These are phyloP conservation scores for Esox niger DNA, from an alignment of 2,113 vertebrate species.

Conservation along the genomic window DNA sequence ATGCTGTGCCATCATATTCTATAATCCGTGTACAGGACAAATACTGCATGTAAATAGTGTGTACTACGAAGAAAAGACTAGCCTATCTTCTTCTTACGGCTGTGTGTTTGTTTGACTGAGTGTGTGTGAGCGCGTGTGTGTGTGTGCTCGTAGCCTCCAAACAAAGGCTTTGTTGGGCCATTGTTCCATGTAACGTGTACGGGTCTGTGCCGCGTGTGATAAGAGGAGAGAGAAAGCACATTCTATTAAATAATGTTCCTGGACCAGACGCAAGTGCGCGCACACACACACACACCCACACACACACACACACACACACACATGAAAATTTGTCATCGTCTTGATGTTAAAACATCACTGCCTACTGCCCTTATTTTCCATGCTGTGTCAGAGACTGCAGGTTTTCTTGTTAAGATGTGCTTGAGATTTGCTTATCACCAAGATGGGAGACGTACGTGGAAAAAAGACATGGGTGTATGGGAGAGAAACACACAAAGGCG, in stretches of 20 bases:
- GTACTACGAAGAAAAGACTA: no score
- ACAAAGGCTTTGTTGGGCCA: slow-evolving; percentile 47
- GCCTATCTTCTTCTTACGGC: neutral
- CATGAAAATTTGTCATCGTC: neutral
- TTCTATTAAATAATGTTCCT: neutral
- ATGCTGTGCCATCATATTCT: no score
- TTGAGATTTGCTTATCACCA: slow-evolving; percentile 54
- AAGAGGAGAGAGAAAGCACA: neutral
- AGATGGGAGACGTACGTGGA: slow-evolving; percentile 24
- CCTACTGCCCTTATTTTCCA: slow-evolving; percentile 27
- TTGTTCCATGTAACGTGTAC: no score
- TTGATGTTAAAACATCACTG: neutral
- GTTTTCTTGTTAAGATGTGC: slow-evolving; percentile 54
- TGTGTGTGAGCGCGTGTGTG: neutral
- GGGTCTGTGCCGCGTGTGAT: no score
- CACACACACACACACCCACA: slow-evolving; percentile 19
- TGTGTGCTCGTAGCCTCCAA: slow-evolving; percentile 19
- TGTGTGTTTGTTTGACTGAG: slow-evolving; percentile 1
- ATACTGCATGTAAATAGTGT: no score
- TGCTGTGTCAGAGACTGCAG: slow-evolving; percentile 10
- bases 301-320: slow-evolving; percentile 17
- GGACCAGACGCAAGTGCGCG: neutral
- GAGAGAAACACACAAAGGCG: neutral
- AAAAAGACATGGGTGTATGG: neutral
- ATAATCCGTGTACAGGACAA: no score